Conservation (phyloP, 2,113 vertebrate genomes). For the Apeltes quadracus region DNA sequence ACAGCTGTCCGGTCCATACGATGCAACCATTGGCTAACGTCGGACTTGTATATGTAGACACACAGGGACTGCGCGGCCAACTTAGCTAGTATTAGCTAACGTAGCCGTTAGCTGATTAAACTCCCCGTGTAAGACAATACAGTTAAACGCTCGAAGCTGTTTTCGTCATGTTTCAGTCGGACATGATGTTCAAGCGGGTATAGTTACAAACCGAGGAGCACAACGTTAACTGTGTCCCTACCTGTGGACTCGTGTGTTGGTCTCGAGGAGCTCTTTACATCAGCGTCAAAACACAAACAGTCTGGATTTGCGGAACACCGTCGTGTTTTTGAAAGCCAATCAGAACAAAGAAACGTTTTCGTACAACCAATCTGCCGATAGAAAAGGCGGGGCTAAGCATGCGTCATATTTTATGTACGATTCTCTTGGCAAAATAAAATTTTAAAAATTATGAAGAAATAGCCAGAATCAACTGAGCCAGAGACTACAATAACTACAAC, state of each 20-base stretch:
- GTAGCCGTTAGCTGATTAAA: slow-evolving; percentile 35
- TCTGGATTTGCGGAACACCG: slow-evolving; percentile 60
- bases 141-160: neutral
- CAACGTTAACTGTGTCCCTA: neutral
- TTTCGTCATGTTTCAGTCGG: neutral
- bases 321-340: slow-evolving; percentile 54
- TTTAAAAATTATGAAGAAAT: no score
- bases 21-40: slow-evolving; percentile 20
- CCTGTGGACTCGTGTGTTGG: neutral
- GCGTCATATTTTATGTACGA: neutral
- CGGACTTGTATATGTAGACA: slow-evolving; percentile 11
- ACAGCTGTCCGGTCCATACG: slow-evolving; percentile 33
- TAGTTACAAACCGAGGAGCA: slow-evolving; percentile 36
- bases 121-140: neutral
- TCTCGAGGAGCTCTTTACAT: slow-evolving; percentile 5
- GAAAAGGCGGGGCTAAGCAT: slow-evolving; percentile 3
- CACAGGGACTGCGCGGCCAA: slow-evolving; percentile 41
- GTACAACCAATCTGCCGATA: slow-evolving; percentile 39
- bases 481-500: no score
- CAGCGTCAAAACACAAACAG: slow-evolving; percentile 63
- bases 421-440: neutral
- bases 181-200: neutral
- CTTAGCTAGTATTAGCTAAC: slow-evolving; percentile 53
- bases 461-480: no score
- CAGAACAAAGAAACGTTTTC: neutral